A percentile compares a stretch with the other conserved stretches of the same genome.
Evolutionary conservation across 2,888 invertebrate species (phyloP).

Genomic region (Xestobium rufovillosum): DNA sequence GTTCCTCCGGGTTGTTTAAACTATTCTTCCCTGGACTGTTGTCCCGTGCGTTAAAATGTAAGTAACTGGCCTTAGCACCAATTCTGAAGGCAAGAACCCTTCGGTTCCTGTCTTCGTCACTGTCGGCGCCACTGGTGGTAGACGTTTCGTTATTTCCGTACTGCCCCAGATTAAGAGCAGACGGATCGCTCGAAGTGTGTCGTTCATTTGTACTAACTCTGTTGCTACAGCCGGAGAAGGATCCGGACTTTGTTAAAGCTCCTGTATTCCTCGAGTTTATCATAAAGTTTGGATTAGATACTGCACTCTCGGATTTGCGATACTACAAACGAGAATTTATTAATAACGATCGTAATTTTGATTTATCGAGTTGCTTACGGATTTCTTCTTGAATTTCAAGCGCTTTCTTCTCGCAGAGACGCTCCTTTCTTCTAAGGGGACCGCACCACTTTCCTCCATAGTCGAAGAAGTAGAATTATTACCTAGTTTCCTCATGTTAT

Average conservation of each 20-base stretch:
- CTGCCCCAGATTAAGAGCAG: constrained; percentile 49
- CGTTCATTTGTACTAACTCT: constrained; percentile 50
- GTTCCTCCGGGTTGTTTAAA: constrained; percentile 60
- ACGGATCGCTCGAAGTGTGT: constrained; percentile 57
- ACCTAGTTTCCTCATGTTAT: constrained; percentile 34
- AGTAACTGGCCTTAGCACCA: constrained; percentile 45
- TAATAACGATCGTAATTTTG: neutral
- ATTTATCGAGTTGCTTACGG: constrained; percentile 26
- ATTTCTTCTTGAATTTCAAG: constrained; percentile 32
- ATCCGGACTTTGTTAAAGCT: constrained; percentile 62
- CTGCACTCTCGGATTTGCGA: constrained; percentile 12
- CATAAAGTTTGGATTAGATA: neutral
- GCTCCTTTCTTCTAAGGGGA: constrained; percentile 42
- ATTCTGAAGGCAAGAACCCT: constrained; percentile 58
- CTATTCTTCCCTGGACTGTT: constrained; percentile 48
- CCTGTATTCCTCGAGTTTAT: neutral
- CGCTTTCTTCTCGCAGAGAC: constrained; percentile 36
- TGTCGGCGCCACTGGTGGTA: constrained; percentile 59
- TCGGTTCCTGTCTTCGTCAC: constrained; percentile 51
- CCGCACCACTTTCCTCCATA: constrained; percentile 45
- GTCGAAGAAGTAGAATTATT: constrained; percentile 50
- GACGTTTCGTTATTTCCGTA: constrained; percentile 52
- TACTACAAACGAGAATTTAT: constrained; percentile 6
- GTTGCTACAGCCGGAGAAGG: constrained; percentile 58
- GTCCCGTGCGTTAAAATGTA: constrained; percentile 39